phyloP scores from a whole-genome alignment of 2,888 invertebrate species.

The Eupithecia pulchellata region DNA sequence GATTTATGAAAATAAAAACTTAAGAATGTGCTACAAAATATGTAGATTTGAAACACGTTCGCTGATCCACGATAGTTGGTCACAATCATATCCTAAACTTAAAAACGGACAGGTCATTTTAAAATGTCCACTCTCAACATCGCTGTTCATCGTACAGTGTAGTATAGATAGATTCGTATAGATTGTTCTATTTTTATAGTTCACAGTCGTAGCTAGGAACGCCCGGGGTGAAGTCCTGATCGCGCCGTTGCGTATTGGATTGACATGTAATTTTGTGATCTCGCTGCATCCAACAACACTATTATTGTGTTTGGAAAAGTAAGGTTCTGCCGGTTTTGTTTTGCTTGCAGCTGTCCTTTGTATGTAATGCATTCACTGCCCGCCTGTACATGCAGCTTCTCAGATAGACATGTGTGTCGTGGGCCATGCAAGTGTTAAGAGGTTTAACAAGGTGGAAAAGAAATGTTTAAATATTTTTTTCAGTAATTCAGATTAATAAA shows the following conservation, averaged over 20 bases:
- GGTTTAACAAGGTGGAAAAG: neutral
- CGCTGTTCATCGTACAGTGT: neutral
- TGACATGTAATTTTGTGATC: conserved; percentile 79
- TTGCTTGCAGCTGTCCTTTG: neutral
- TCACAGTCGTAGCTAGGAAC: neutral
- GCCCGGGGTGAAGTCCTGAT: conserved; percentile 55
- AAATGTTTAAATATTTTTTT: neutral
- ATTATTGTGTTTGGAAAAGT: conserved; percentile 18
- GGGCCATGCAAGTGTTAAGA: no score
- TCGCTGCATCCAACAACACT: conserved; percentile 48
- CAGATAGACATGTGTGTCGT: no score
- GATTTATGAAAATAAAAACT: no score
- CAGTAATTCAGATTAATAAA: neutral
- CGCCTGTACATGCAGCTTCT: no score
- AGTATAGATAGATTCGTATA: neutral
- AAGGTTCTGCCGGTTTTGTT: neutral
- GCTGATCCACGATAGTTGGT: no score
- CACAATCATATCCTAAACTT: no score
- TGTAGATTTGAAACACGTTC: no score
- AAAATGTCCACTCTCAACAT: neutral
- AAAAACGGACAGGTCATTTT: no score
- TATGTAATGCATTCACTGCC: no score
- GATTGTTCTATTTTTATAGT: neutral
- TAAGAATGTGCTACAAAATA: no score
- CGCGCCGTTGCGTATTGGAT: conserved; percentile 73